Conservation (phyloP, 1,140 invertebrate genomes). For the Brachionus rotundiformis region DNA sequence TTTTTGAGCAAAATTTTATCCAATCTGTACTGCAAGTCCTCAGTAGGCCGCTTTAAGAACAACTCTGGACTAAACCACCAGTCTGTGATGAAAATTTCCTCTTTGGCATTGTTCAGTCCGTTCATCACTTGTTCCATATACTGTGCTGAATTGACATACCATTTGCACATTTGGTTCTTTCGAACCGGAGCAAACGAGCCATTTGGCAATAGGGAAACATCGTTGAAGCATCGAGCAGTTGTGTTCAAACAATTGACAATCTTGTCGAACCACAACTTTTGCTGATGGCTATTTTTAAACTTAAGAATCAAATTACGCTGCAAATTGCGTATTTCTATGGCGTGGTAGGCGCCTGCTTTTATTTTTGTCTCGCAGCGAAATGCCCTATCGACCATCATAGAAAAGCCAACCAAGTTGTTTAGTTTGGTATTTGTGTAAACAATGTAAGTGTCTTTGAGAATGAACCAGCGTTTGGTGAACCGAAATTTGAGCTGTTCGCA, state of each 20-base stretch:
- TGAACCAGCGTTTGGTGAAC: constrained; percentile 38
- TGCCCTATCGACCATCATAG: constrained; percentile 36
- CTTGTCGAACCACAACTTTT: constrained; percentile 39
- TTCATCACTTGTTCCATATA: constrained; percentile 87
- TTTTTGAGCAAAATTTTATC: constrained; percentile 82
- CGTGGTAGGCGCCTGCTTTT: constrained; percentile 27
- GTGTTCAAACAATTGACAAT: background rate
- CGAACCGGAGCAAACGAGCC: constrained; percentile 45
- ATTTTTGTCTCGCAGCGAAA: constrained; percentile 16
- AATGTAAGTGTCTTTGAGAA: constrained; percentile 49
- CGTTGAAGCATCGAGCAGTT: constrained; percentile 11
- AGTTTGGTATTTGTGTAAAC: constrained; percentile 15
- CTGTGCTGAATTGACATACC: constrained; percentile 74
- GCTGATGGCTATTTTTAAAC: constrained; percentile 13
- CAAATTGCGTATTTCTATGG: constrained; percentile 44
- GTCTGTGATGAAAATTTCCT: constrained; percentile 93
- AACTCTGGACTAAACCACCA: constrained; percentile 94
- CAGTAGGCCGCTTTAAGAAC: constrained; percentile 81
- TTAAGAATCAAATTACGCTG: constrained; percentile 31
- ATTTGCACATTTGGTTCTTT: constrained; percentile 3
- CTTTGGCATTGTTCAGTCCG: constrained; percentile 79
- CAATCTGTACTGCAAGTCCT: constrained; percentile 80
- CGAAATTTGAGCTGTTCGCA: constrained; percentile 33
- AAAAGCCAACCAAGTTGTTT: constrained; percentile 9
- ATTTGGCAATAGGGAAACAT: background rate